phyloP scores from a whole-genome alignment of 2,888 invertebrate species.

The Halictus ligatus region DNA sequence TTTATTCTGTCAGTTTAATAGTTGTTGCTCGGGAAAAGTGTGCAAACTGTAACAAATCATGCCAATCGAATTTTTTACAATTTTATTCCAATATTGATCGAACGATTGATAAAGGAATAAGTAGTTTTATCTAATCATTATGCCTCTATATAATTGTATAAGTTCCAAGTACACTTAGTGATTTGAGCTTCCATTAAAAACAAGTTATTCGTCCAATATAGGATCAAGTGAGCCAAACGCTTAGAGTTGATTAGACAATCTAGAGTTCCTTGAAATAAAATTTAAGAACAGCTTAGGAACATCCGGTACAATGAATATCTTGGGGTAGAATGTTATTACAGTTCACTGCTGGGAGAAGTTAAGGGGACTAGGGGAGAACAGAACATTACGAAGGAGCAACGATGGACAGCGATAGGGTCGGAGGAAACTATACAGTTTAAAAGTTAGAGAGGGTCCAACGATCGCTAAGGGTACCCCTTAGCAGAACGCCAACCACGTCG shows the following conservation, averaged over 20 bases:
- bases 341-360: slow-evolving; percentile 13
- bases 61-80: not conserved
- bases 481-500: not conserved
- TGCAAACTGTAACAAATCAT: not conserved
- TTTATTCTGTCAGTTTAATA: not conserved
- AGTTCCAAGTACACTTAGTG: too few species aligned
- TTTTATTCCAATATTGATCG: not conserved
- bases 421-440: not conserved
- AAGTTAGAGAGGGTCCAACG: slow-evolving; percentile 14
- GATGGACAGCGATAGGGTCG: not conserved
- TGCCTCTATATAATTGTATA: too few species aligned
- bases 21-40: not conserved
- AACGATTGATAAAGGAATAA: not conserved
- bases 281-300: not conserved
- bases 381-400: not conserved
- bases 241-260: not conserved
- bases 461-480: slow-evolving; percentile 15
- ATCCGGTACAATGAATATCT: not conserved
- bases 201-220: not conserved
- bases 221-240: not conserved
- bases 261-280: not conserved
- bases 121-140: not conserved
- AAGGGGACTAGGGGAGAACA: slow-evolving; percentile 5
- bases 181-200: not conserved
- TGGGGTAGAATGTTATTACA: not conserved